Evolutionary conservation across 2,888 invertebrate species (phyloP), one percentile per base, ranked within the genome.

Genomic region (Gandaritis pyraliata): DNA sequence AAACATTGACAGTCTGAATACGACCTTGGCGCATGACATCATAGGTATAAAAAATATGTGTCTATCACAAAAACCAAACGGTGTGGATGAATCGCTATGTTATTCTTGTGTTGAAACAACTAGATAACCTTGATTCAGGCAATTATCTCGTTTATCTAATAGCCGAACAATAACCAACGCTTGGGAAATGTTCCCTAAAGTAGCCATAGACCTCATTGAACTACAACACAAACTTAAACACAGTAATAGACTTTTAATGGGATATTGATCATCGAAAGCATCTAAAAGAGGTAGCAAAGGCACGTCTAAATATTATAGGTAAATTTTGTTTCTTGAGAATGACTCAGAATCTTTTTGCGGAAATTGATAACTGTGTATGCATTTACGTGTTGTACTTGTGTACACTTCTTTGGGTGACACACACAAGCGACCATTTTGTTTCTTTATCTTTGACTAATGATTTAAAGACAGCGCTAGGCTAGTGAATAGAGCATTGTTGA

Each of bases 21-120:
- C 61, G 57, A 43, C 66, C 68, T 75, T 77, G 73, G 66, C 69
- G 70, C 69, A 58, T 78, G 73, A 77, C 75, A 79, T 79, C 77
- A 78, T 71, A 58, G 23, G n/a, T n/a, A 41, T 15, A 8, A n/a
- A n/a, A n/a, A n/a, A n/a, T n/a, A n/a, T n/a, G 33, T 41, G 10
- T 1, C 15, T 41, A 56, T 53, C 66, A 65, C 53, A 61, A 64
- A 66, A 65, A 41, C 15, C 41, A 59, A 65, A 38, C 23, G 29
- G 52, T 59, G 51, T 66, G 45, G 58, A 60, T 63, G 49, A 64
- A 58, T 58, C 52, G 58, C 58, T 65, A 45, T 53, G 51, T 47
- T 52, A 56, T 57, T 54, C 13, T 47, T 15, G 50, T 45, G 45
- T 16, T 59, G 12, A 43, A 66, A 64, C 55, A 39, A 47, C 53